Evolutionary conservation across 2,888 invertebrate species (phyloP), one percentile per base, ranked within the genome.

Genomic region (Pseudoips prasinana): DNA sequence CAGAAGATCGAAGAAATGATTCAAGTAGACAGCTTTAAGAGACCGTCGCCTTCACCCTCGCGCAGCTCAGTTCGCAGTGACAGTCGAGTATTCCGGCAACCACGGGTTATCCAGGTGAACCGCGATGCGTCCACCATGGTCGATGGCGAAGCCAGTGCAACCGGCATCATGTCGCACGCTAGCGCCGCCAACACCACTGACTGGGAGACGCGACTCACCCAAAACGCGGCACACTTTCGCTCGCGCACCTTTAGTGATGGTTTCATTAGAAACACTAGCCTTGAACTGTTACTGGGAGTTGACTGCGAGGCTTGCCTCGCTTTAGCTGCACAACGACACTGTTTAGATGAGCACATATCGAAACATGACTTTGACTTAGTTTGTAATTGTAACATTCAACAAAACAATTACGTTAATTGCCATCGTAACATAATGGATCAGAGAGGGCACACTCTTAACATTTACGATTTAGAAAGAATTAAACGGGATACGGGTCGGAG

Each of bases 91-190:
- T 74, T 77, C 37, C 79, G 89, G 27, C 86, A 86, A 51, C 89
- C 89, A 18, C 82, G 88, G 22, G 85, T 89, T 38, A 89, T 89
- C 47, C 82, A 80, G 28, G 89, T 89, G 36, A 89, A 89, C 58
- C 79, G 89, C 11, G 89, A 89, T 58, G 89, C 85, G 7, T 71
- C 88, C 42, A 89, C 89, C 20, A 89, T 89, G 89, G 80, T 88
- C 60, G 89, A 86, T 23, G 81, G 73, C 19, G 79, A 79, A 55
- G 55, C 70, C 14, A 65, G 68, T 38, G 62, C 50, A 11, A 51
- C 64, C 7, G 54, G 43, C 25, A 60, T 54, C 25, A 52, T 52
- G 10, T 58, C 51, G 8, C 46, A 58, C 24, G 33, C 63, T 2
- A 47, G 67, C 3, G 48, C 67, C 2, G 36, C 51, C 10, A 30